Evolutionary conservation across 2,113 vertebrate species (phyloP).

Genomic region (Upupa epops): DNA sequence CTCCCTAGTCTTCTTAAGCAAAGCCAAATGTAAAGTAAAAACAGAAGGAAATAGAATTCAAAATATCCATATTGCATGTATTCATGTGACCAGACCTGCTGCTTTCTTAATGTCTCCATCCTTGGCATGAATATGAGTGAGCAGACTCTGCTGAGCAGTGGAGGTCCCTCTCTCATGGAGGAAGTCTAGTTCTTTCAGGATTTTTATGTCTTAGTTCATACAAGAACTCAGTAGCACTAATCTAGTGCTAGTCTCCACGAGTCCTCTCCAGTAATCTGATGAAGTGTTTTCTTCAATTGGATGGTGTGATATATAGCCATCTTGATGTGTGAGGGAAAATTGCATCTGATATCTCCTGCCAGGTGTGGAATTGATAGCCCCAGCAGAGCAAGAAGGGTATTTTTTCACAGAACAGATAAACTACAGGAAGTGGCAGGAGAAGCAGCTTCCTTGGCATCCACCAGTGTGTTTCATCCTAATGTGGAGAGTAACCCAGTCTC

Average conservation of each 20-base stretch:
- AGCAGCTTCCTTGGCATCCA: not conserved
- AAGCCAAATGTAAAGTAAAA: not conserved
- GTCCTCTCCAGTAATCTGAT: not conserved
- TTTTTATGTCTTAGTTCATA: not conserved
- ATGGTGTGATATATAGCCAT: not conserved
- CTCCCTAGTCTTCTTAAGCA: not conserved
- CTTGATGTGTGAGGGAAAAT: not conserved
- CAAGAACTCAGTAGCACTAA: not conserved
- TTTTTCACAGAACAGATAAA: not conserved
- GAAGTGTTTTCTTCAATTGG: not conserved
- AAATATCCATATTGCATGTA: not conserved
- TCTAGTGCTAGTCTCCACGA: not conserved
- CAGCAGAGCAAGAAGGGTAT: not conserved
- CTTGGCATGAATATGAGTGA: not conserved
- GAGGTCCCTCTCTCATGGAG: not conserved
- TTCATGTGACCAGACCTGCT: not conserved
- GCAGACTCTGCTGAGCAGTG: not conserved
- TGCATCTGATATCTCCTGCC: not conserved
- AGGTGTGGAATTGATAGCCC: not conserved
- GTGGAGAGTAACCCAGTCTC: not conserved
- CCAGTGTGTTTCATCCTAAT: not conserved
- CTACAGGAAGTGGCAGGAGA: not conserved
- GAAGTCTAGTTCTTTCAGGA: not conserved
- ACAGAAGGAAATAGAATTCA: rapidly evolving
- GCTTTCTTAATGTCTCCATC: not conserved